Evolutionary conservation across 2,113 vertebrate genomes (phyloP), one percentile per base, ranked within the genome.

Genomic region (Dromas ardeola): DNA sequence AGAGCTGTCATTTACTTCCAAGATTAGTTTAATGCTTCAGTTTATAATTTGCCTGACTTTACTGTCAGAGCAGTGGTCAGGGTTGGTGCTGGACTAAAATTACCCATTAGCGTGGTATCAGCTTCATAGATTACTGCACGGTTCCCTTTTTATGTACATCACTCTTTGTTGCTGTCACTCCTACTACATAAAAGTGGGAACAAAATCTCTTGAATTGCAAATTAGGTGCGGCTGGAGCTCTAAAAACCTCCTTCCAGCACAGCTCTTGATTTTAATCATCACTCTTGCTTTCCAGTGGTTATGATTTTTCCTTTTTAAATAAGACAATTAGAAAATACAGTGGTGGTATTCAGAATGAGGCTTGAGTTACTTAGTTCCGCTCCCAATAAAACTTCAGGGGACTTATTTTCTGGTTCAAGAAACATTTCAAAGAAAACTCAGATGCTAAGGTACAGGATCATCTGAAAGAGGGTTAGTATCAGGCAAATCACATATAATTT

Each of bases 21-120:
- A 93, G 93, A 95, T 43, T 30, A 29, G 65, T 97, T 97, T 94
- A 97, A 93, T 92, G 83, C 80, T 81, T 94, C 63, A 18, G 19
- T 94, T 97, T 97, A 95, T 97, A 95, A 96, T 95, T 97, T 92
- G 73, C 72, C 96, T 96, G 92, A 93, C 92, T 97, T 97, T 88
- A 96, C 62, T 86, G 74, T 91, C 11, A 88, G 86, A 95, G 59
- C 71, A 89, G 55, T 72, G 86, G 93, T 96, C 93, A 90, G 84
- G 77, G 70, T 80, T 95, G 73, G 81, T 94, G 94, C 42, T 88
- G 92, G 95, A 95, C 93, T 81, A 94, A 95, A 96, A 97, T 87
- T 96, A 96, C 73, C 71, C 88, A 89, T 96, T 96, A 95, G 83
- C 42, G 59, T 53, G 34, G 49, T 86, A 97, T 61, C 74, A 91